Conservation (phyloP, 2,797 vertebrate genomes). For the Molossus alvarezi region DNA sequence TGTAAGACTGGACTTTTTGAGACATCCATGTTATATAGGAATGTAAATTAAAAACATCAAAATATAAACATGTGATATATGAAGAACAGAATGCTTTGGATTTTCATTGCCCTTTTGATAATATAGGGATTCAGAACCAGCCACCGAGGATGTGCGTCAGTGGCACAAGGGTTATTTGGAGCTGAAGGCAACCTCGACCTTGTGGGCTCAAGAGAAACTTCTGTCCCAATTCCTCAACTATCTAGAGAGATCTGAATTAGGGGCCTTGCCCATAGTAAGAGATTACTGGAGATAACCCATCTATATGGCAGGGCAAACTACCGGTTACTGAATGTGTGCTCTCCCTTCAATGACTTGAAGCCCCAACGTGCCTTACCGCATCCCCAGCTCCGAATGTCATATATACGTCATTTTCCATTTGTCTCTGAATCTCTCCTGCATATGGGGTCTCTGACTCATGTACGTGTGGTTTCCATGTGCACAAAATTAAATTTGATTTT, state of each 20-base stretch:
- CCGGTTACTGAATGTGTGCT: not conserved
- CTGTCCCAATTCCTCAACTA: not conserved
- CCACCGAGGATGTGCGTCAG: not conserved
- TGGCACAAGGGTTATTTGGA: not conserved
- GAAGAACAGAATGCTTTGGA: not conserved
- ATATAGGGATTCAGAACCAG: not conserved
- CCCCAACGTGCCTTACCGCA: not conserved
- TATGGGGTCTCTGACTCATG: not conserved
- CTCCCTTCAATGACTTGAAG: not conserved
- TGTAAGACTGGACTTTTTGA: constrained; percentile 33
- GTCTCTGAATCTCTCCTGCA: not conserved
- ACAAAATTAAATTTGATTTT: not conserved
- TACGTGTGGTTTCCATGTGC: not conserved
- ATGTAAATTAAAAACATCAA: not conserved
- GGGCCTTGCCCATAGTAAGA: not conserved
- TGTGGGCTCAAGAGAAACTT: not conserved
- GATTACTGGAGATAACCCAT: not conserved
- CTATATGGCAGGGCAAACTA: not conserved
- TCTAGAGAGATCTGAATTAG: not conserved
- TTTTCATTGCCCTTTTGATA: not conserved
- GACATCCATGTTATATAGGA: not conserved
- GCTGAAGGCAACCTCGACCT: not conserved
- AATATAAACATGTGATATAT: not conserved
- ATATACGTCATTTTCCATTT: not conserved
- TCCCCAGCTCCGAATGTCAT: not conserved